A percentile compares a stretch with the other conserved stretches of the same genome.
phyloP scores from a whole-genome alignment of 2,797 vertebrate genomes.

The Mus spretus region DNA sequence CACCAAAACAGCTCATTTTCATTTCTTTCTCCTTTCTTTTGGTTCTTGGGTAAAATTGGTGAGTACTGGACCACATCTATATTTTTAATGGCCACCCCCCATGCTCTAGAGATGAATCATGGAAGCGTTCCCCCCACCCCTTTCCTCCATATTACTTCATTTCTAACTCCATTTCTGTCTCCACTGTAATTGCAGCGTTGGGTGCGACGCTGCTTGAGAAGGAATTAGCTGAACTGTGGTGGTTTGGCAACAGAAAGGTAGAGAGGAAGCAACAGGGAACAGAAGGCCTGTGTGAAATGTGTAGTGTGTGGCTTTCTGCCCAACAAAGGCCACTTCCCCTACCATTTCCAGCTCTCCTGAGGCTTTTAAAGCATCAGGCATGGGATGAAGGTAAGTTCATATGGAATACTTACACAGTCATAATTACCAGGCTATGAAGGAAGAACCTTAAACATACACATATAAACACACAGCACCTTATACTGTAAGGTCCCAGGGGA shows the following conservation, averaged over 20 bases:
- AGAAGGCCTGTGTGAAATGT: slow-evolving; percentile 65
- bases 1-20: slow-evolving; percentile 71
- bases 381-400: background rate
- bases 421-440: slow-evolving; percentile 20
- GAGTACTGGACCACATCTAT: slow-evolving; percentile 54
- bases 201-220: slow-evolving; percentile 66
- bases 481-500: background rate
- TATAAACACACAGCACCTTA: background rate
- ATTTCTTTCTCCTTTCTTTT: slow-evolving; percentile 50
- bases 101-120: slow-evolving; percentile 75
- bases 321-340: slow-evolving; percentile 52
- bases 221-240: slow-evolving; percentile 75
- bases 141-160: slow-evolving; percentile 76
- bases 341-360: background rate
- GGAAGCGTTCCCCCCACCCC: slow-evolving; percentile 41
- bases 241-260: slow-evolving; percentile 82
- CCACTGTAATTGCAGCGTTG: slow-evolving; percentile 76
- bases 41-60: slow-evolving; percentile 65
- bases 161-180: slow-evolving; percentile 64
- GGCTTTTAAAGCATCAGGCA: background rate
- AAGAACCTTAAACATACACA: background rate
- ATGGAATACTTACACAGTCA: background rate
- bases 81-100: slow-evolving; percentile 68
- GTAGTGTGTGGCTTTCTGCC: slow-evolving; percentile 55
- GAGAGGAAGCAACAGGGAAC: slow-evolving; percentile 72